Evolutionary conservation across 2,888 invertebrate species (phyloP).

Genomic region (Urechis unicinctus): DNA sequence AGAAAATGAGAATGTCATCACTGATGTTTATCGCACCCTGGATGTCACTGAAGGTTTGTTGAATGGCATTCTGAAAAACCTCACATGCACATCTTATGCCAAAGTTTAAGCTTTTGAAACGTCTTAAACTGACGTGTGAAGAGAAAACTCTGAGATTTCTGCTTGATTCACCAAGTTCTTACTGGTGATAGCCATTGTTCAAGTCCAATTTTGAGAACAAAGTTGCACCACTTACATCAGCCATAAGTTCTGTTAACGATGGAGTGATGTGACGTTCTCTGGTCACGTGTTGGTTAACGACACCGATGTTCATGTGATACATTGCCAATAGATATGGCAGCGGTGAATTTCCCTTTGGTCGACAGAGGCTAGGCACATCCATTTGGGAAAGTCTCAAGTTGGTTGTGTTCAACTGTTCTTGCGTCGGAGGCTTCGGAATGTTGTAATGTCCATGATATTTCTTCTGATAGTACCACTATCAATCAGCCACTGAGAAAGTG

Average conservation of each 20-base stretch:
- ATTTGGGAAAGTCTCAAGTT: no score
- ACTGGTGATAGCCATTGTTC: conserved; percentile 7
- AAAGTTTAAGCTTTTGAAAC: conserved; percentile 16
- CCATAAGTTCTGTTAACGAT: conserved; percentile 5
- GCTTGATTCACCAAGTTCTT: conserved; percentile 5
- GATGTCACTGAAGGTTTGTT: conserved; percentile 4
- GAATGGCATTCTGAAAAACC: conserved; percentile 10
- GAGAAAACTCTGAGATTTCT: conserved; percentile 18
- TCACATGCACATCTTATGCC: conserved; percentile 11
- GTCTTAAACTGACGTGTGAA: conserved; percentile 12
- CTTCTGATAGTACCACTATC: no score
- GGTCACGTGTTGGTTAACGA: no score
- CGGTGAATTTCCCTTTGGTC: no score
- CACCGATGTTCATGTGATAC: no score
- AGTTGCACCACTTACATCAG: conserved; percentile 11
- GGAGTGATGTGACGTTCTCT: conserved; percentile 6
- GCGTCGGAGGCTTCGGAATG: no score
- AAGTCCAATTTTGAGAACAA: conserved; percentile 5
- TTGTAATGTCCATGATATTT: no score
- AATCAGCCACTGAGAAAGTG: no score
- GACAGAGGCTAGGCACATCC: no score
- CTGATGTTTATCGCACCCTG: conserved; percentile 6
- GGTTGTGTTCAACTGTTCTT: no score
- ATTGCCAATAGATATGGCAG: no score
- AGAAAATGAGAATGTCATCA: conserved; percentile 13